Conservation (phyloP, 2,113 vertebrate genomes). For the Condylura cristata region DNA sequence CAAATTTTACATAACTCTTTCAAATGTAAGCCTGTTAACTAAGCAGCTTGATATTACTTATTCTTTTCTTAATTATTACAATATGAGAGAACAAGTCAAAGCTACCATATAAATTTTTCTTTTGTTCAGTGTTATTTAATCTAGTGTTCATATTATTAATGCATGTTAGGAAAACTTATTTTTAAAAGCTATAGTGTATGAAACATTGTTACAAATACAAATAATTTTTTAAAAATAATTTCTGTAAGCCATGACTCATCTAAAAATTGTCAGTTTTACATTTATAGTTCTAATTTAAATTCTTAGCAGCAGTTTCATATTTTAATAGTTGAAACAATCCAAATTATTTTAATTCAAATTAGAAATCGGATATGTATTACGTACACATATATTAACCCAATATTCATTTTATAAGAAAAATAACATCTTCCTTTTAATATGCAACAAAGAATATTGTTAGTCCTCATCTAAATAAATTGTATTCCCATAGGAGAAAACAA, state of each 20-base stretch:
- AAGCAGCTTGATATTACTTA: background rate
- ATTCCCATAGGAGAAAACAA: background rate
- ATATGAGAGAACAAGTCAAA: background rate
- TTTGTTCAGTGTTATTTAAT: background rate
- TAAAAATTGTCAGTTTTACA: background rate
- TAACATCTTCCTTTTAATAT: slow-evolving; percentile 5
- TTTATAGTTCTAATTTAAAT: slow-evolving; percentile 55
- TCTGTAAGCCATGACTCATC: background rate
- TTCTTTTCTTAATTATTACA: slow-evolving; percentile 16
- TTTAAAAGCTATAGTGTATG: background rate
- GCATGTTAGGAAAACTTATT: background rate
- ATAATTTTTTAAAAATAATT: slow-evolving; percentile 41
- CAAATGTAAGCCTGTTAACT: background rate
- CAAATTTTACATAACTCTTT: background rate
- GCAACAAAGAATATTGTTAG: background rate
- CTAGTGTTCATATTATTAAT: background rate
- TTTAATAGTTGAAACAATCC: slow-evolving; percentile 34
- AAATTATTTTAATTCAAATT: slow-evolving; percentile 24
- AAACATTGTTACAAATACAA: background rate
- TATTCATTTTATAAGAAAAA: slow-evolving; percentile 34
- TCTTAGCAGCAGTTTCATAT: background rate
- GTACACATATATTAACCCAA: background rate
- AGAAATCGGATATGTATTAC: background rate
- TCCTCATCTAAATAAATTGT: background rate
- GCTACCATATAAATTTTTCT: no score